A percentile compares a stretch with the other conserved stretches of the same genome.
These are phyloP conservation scores for Chondrosia reniformis DNA, from an alignment of 37 sponge, comb jelly and placozoan species.

Conservation along the genomic window DNA sequence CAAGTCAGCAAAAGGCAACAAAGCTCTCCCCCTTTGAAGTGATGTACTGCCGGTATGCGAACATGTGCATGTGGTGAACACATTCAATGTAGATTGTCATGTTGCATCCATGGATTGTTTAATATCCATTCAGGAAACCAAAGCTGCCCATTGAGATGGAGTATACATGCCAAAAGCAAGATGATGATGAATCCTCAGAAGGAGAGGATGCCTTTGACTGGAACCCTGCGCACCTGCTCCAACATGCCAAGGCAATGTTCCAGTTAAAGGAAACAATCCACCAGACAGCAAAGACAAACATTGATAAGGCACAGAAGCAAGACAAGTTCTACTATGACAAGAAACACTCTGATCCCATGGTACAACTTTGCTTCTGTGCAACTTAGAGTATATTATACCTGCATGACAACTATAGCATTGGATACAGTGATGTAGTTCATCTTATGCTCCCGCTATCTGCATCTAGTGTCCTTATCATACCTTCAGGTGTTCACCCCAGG, in stretches of 20 bases:
- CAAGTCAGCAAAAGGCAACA: neutral
- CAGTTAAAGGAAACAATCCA: neutral
- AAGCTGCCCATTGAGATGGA: neutral
- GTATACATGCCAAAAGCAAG: neutral
- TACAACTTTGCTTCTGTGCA: neutral
- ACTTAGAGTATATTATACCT: neutral
- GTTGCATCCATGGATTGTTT: too few species aligned
- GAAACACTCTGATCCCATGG: neutral
- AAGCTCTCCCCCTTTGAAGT: conserved; percentile 20
- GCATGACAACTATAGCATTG: neutral
- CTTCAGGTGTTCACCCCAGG: neutral
- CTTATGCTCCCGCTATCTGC: neutral
- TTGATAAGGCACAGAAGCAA: neutral
- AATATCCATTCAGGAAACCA: neutral
- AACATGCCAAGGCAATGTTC: neutral
- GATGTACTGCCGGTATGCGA: conserved; percentile 13
- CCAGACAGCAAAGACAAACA: neutral
- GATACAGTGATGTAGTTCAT: neutral
- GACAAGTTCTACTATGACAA: neutral
- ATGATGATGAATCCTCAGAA: conserved; percentile 1
- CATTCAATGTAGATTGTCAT: too few species aligned
- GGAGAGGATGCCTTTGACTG: conserved; percentile 2
- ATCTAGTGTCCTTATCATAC: neutral
- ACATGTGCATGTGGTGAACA: too few species aligned
- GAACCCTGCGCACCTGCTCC: neutral